Evolutionary conservation across 2,888 invertebrate species (phyloP).

Genomic region (Panzeria rudis): DNA sequence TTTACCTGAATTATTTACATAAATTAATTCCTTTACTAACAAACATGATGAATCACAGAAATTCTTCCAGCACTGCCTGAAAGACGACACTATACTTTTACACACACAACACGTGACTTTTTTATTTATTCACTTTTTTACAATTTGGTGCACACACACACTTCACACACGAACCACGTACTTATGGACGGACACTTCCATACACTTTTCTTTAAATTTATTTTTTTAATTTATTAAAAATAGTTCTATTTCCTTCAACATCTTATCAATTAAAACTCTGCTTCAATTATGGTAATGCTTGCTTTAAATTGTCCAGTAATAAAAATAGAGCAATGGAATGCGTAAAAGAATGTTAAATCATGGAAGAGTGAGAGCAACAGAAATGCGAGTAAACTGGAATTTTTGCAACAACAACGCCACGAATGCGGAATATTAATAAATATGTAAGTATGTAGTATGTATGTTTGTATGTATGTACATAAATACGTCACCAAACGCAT

Average conservation of each 20-base stretch:
- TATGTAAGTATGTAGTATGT: too few relatives aligned
- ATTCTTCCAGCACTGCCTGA: neutral
- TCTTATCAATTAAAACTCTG: neutral
- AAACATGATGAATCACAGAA: conserved; percentile 10
- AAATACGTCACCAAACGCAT: too few relatives aligned
- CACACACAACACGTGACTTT: neutral
- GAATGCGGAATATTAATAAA: neutral
- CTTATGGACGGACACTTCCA: neutral
- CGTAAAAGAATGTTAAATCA: neutral
- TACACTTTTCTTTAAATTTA: too few relatives aligned
- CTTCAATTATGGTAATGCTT: conserved; percentile 14
- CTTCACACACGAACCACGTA: neutral
- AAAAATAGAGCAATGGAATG: neutral
- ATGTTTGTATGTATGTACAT: too few relatives aligned
- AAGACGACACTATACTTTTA: neutral
- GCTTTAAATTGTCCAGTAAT: neutral
- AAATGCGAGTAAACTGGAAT: neutral
- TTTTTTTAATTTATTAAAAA: too few relatives aligned
- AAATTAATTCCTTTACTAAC: neutral
- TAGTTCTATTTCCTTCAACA: neutral
- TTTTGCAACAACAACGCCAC: neutral
- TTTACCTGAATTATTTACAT: conserved; percentile 8
- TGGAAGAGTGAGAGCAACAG: neutral
- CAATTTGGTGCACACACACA: too few relatives aligned
- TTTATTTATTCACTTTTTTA: neutral